Conservation (phyloP, 1,140 invertebrate species). For the Bemisia tabaci region DNA sequence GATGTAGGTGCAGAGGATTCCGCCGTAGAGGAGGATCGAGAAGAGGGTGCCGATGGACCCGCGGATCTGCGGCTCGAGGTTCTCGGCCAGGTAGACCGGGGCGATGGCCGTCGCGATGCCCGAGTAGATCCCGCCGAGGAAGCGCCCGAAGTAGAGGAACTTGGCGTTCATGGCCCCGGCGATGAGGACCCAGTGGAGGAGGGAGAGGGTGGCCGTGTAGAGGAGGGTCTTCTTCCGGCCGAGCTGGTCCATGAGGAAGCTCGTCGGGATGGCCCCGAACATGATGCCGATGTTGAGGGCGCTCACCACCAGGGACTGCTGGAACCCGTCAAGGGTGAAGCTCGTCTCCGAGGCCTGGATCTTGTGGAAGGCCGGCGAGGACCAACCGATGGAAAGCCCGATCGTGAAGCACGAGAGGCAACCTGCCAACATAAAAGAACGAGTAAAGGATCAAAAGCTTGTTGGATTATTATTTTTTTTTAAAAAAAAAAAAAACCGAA, state of each 20-base stretch:
- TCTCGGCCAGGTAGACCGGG: conserved; percentile 77
- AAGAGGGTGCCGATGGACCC: conserved; percentile 15
- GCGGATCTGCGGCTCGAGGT: conserved; percentile 37
- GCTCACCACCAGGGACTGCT: conserved; percentile 49
- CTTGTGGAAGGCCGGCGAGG: conserved; percentile 40
- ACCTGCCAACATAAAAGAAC: background rate
- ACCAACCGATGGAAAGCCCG: conserved; percentile 44
- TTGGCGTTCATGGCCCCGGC: conserved; percentile 32
- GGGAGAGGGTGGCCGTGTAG: conserved; percentile 21
- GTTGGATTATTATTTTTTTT: background rate
- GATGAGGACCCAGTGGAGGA: conserved; percentile 27
- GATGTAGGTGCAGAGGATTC: conserved; percentile 22
- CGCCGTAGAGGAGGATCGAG: conserved; percentile 10
- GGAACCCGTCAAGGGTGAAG: conserved; percentile 37
- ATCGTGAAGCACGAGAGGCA: conserved; percentile 20
- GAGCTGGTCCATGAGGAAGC: conserved; percentile 19
- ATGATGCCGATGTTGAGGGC: conserved; percentile 37
- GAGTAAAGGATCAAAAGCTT: background rate
- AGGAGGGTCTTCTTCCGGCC: conserved; percentile 18
- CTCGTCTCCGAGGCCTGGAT: conserved; percentile 32
- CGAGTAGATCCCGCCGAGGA: conserved; percentile 25
- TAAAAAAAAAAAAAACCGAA: background rate
- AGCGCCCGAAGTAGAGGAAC: conserved; percentile 19
- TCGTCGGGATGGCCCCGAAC: conserved; percentile 28
- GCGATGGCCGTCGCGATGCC: conserved; percentile 58